These are phyloP conservation scores for Phalacrocorax pelagicus DNA, from an alignment of 2,113 vertebrate genomes.

Conservation along the genomic window DNA sequence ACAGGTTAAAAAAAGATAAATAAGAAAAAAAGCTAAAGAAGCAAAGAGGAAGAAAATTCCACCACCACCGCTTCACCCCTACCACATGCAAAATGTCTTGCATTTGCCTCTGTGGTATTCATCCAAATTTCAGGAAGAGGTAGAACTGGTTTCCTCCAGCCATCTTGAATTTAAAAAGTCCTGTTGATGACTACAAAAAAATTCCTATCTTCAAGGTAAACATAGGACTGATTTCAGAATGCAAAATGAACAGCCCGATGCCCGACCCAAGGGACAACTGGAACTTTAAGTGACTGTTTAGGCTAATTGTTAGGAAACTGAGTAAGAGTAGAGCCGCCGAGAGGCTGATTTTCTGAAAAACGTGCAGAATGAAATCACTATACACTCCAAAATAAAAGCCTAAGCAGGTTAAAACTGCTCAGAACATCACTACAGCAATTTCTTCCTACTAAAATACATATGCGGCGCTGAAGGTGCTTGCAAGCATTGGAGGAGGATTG, in stretches of 20 bases:
- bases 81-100: rapidly evolving
- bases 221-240: not conserved
- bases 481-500: not conserved
- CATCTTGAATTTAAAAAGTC: not conserved
- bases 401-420: not conserved
- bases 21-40: not conserved
- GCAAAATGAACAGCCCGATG: not conserved
- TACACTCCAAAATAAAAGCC: not conserved
- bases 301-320: not conserved
- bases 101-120: not conserved
- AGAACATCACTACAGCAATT: not conserved
- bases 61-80: not conserved
- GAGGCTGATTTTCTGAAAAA: not conserved
- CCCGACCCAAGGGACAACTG: not conserved
- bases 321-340: not conserved
- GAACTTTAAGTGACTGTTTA: not conserved
- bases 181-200: not conserved
- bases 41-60: not conserved
- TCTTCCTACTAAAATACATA: not conserved
- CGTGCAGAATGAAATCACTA: not conserved
- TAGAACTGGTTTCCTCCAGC: not conserved
- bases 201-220: not conserved
- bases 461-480: rapidly evolving
- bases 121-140: not conserved
- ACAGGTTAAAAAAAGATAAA: not conserved